Conservation (phyloP, 2,113 vertebrate species). For the Gnathonemus echidnorhynchus region DNA sequence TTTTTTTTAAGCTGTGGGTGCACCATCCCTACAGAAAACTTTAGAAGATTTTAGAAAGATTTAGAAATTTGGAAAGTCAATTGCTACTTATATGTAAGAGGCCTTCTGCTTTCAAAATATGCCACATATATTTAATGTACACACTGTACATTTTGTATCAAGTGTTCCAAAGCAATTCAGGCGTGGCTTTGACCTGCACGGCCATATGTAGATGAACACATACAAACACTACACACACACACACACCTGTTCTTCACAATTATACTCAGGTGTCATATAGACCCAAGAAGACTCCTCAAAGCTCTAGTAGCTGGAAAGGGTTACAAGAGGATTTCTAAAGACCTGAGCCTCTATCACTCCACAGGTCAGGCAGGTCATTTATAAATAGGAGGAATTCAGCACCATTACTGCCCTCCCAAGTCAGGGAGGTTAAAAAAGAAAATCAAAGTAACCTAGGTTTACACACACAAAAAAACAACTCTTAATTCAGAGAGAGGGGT, state of each 20-base stretch:
- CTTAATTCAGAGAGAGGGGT: background rate
- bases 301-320: background rate
- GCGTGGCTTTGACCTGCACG: background rate
- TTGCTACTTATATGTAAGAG: background rate
- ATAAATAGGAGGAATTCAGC: background rate
- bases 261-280: background rate
- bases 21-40: conserved; percentile 16
- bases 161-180: background rate
- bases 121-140: background rate
- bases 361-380: background rate
- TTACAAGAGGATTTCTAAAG: background rate
- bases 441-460: background rate
- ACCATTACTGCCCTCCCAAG: background rate
- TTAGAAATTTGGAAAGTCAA: conserved; percentile 15
- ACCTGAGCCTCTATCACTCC: background rate
- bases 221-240: background rate
- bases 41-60: background rate
- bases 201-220: background rate
- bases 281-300: background rate
- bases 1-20: background rate
- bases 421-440: background rate
- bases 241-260: background rate
- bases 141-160: background rate
- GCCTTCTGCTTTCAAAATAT: background rate
- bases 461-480: background rate